Evolutionary conservation across 2,797 vertebrate species (phyloP), one percentile per base, ranked within the genome.

Genomic region (Acanthornis magna): DNA sequence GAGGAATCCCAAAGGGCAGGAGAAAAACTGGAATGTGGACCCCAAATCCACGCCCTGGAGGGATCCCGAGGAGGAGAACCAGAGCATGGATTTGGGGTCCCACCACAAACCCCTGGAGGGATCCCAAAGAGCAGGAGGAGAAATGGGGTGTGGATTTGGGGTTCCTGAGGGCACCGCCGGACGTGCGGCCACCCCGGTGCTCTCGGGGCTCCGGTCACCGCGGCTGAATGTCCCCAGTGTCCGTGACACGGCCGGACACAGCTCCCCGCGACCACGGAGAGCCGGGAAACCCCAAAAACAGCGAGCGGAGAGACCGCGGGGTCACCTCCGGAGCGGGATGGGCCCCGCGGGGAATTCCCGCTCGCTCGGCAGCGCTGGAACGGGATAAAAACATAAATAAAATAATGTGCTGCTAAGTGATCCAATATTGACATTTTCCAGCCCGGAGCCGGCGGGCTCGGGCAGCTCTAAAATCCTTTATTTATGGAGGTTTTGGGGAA

Each of bases 181-280:
- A 93, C 93, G 93, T 92, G 91, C 91, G 8, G 79, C 77, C 7
- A 7, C 53, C 21, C 61, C 0, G 32, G 85, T 40, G 81, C 84
- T 77, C 54, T 13, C n/a, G 2, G 2, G 23, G 27, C 81, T 22
- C 22, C 4, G 5, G 14, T 32, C 34, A 5, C 55, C 61, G 0
- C 61, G 7, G 70, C 88, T 92, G 5, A 95, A 96, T 82, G 75
- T 25, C 9, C 63, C 71, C 61, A 65, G 79, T 96, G 93, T 93
- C 62, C 6, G 5, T 7, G 15, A 51, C 34, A 23, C 3, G 8
- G 30, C 22, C 2, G 13, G 29, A 13, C 22, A 5, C 4, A 38
- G 63, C 83, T 36, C 1, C 75, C 7, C 3, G 32, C 8, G 50
- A 58, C 75, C 81, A 15, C 85, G 7, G 92, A 25, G 87, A 63